Evolutionary conservation across 2,113 vertebrate species (phyloP).

Genomic region (Poeciliopsis retropinna): DNA sequence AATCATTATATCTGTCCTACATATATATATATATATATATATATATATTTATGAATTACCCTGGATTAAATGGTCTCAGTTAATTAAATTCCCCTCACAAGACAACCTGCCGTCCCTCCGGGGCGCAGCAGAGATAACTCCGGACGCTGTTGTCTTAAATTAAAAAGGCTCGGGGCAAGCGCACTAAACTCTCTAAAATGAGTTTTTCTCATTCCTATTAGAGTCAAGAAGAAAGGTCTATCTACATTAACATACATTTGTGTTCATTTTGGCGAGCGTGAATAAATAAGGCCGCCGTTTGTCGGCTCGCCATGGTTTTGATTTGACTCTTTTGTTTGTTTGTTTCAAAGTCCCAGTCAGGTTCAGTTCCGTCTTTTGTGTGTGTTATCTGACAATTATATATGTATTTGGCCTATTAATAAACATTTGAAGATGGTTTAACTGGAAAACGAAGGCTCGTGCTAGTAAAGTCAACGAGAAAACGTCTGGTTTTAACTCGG

Average conservation of each 20-base stretch:
- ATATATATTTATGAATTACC: conserved; percentile 66
- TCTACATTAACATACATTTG: conserved; percentile 66
- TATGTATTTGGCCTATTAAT: neutral
- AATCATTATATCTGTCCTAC: conserved; percentile 33
- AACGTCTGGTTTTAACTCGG: too few relatives aligned
- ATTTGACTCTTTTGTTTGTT: neutral
- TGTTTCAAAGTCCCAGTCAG: neutral
- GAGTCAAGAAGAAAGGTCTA: conserved; percentile 68
- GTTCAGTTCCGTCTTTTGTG: neutral
- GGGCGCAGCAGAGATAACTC: conserved; percentile 71
- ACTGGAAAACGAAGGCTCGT: too few relatives aligned
- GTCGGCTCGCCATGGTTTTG: conserved; percentile 19
- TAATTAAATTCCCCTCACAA: conserved; percentile 74
- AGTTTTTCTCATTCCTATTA: conserved; percentile 68
- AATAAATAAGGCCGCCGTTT: conserved; percentile 44
- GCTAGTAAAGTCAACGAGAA: too few relatives aligned
- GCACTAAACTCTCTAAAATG: conserved; percentile 69
- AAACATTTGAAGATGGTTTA: neutral
- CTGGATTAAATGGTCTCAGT: conserved; percentile 73
- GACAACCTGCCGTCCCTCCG: conserved; percentile 61
- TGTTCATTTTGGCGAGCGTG: conserved; percentile 50
- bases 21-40: neutral
- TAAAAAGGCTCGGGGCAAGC: conserved; percentile 77
- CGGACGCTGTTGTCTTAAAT: conserved; percentile 76
- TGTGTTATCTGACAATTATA: neutral